Conservation (phyloP, 1,140 invertebrate genomes). For the Leptopilina boulardi region DNA sequence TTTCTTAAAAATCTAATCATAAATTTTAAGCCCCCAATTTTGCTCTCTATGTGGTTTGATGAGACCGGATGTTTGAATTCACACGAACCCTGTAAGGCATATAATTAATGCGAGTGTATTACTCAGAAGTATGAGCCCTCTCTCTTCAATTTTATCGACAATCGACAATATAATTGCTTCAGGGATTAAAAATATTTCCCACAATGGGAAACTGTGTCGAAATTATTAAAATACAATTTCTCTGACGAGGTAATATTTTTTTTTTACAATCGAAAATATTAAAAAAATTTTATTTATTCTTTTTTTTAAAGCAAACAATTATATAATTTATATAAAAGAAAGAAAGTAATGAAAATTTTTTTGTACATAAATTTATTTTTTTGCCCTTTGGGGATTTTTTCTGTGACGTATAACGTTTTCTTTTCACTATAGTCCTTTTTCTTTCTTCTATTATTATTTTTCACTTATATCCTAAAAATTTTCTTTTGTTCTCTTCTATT, state of each 20-base stretch:
- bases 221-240: neutral
- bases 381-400: neutral
- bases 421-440: no score
- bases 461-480: neutral
- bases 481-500: neutral
- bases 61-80: slow-evolving; percentile 17
- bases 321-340: no score
- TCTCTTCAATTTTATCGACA: neutral
- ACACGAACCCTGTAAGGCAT: slow-evolving; percentile 19
- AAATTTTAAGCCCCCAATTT: neutral
- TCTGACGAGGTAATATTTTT: no score
- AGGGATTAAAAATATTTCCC: neutral
- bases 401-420: no score
- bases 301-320: no score
- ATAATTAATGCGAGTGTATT: slow-evolving; percentile 16
- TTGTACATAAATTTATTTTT: neutral
- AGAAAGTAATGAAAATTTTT: no score
- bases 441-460: slow-evolving; percentile 16
- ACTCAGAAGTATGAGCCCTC: neutral
- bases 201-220: neutral
- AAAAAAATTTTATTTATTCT: no score
- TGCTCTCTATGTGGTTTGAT: neutral
- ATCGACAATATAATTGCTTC: slow-evolving; percentile 7
- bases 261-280: no score
- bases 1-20: neutral